A percentile compares a stretch with the other conserved stretches of the same genome.
Conservation (phyloP, 2,113 vertebrate species). For the Pterophyllum scalare region DNA sequence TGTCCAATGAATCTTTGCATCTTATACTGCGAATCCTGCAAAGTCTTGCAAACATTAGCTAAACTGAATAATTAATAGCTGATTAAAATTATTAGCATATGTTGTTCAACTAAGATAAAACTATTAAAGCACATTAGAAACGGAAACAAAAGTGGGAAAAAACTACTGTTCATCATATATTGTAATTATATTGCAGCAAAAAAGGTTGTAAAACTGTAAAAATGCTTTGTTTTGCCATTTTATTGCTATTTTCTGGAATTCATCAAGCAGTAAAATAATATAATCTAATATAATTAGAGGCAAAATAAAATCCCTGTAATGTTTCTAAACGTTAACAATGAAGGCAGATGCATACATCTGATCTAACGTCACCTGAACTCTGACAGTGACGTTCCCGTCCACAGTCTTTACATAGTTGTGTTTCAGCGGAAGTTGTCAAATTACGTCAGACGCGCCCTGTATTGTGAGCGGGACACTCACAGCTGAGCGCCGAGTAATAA, state of each 20-base stretch:
- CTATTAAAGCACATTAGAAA: not conserved
- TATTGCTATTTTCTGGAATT: not conserved
- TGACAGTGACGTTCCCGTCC: not conserved
- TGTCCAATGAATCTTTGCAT: not conserved
- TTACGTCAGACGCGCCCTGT: conserved; percentile 2
- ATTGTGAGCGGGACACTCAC: conserved; percentile 51
- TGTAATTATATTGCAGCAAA: not conserved
- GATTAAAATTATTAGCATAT: not conserved
- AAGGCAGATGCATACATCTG: not conserved
- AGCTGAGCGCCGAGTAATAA: not conserved
- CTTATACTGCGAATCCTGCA: not conserved
- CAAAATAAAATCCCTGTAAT: not conserved
- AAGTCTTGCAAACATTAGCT: not conserved
- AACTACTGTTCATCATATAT: not conserved
- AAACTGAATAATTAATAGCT: not conserved
- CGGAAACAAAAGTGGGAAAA: not conserved
- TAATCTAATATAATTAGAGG: not conserved
- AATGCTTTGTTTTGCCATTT: not conserved
- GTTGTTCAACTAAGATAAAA: not conserved
- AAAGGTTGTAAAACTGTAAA: not conserved
- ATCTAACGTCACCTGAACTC: not conserved
- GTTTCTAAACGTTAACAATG: not conserved
- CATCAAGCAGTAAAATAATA: not conserved
- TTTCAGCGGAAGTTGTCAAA: conserved; percentile 50
- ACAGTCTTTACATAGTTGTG: not conserved